These are phyloP conservation scores for Colinus virginianus DNA, from an alignment of 2,113 vertebrate species.

Conservation along the genomic window DNA sequence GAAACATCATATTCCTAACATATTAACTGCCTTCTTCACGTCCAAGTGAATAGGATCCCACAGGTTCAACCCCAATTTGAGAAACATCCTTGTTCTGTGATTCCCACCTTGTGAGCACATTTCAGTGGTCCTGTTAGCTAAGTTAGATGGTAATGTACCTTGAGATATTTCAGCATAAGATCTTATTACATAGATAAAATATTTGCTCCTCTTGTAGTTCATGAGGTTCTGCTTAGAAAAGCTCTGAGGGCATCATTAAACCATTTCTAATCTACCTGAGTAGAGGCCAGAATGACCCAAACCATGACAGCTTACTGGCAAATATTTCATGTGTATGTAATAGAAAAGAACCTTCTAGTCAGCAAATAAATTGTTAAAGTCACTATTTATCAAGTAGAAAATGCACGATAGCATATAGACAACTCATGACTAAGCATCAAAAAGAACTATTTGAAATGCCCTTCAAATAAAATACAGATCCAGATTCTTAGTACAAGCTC, in stretches of 20 bases:
- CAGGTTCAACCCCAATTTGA: not conserved
- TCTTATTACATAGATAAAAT: slow-evolving; percentile 1
- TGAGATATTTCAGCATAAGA: not conserved
- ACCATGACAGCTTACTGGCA: not conserved
- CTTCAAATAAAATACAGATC: not conserved
- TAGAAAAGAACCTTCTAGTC: not conserved
- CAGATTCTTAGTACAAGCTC: not conserved
- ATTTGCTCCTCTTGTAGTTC: not conserved
- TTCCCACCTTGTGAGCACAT: not conserved
- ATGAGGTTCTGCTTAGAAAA: slow-evolving; percentile 3
- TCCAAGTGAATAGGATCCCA: not conserved
- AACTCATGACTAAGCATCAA: not conserved
- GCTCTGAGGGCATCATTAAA: not conserved
- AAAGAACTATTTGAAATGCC: not conserved
- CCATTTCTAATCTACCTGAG: not conserved
- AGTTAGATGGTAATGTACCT: not conserved
- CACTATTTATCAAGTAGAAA: not conserved
- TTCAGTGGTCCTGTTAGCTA: not conserved
- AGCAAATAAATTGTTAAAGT: not conserved
- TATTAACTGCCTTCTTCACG: not conserved
- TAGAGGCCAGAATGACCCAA: not conserved
- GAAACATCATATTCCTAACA: not conserved
- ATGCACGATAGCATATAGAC: not conserved
- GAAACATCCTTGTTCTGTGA: not conserved
- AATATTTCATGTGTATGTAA: not conserved